These are phyloP conservation scores for Tenthredo mesomela DNA, from an alignment of 2,888 invertebrate species.

Conservation along the genomic window DNA sequence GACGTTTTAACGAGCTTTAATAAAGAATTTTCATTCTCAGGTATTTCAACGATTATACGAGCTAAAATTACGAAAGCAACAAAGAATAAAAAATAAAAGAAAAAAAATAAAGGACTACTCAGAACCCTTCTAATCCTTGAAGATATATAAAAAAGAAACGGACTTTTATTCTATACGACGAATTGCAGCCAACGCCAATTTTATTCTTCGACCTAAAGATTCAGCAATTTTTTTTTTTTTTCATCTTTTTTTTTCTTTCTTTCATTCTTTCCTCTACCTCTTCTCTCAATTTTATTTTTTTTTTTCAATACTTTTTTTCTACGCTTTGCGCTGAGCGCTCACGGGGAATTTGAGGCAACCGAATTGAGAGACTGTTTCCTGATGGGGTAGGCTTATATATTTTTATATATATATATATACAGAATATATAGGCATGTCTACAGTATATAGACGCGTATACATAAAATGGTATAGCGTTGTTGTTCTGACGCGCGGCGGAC, in stretches of 20 bases:
- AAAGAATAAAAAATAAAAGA: no score
- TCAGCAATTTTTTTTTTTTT: not conserved
- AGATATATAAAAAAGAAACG: not conserved
- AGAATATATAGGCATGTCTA: not conserved
- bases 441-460: not conserved
- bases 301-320: not conserved
- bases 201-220: not conserved
- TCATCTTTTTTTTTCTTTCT: not conserved
- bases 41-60: no score
- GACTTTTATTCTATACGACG: not conserved
- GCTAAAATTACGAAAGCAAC: not conserved
- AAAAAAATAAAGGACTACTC: not conserved
- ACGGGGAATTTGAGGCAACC: slow-evolving; percentile 11
- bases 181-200: not conserved
- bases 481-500: slow-evolving; percentile 44
- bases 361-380: slow-evolving; percentile 43
- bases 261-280: not conserved
- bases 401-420: not conserved
- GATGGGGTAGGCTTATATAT: slow-evolving; percentile 26
- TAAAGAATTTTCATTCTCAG: not conserved
- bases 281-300: not conserved
- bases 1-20: slow-evolving; percentile 28
- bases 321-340: not conserved
- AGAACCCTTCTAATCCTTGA: not conserved
- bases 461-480: slow-evolving; percentile 36